Percentiles rank a stretch among this genome's conserved stretches.
phyloP scores from a whole-genome alignment of 2,888 invertebrate species.

The Micoletzkya japonica region DNA sequence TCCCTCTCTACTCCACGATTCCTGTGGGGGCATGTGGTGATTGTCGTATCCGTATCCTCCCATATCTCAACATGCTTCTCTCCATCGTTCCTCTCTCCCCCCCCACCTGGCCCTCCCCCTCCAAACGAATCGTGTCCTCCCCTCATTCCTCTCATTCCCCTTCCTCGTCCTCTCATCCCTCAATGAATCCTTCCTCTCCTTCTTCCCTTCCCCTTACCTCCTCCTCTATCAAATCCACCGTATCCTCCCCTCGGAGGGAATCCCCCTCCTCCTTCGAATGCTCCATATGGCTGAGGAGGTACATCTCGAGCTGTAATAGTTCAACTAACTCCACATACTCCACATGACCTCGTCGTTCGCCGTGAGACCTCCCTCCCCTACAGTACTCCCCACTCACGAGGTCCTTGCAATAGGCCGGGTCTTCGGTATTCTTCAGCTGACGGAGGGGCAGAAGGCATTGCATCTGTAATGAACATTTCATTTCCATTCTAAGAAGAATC shows the following conservation, averaged over 20 bases:
- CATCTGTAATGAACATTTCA: too few species aligned
- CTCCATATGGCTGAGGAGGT: background rate
- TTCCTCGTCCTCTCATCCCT: conserved; percentile 15
- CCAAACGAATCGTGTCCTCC: conserved; percentile 1
- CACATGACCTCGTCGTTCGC: too few species aligned
- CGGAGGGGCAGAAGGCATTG: too few species aligned
- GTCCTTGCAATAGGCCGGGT: conserved; percentile 19
- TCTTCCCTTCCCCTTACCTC: background rate
- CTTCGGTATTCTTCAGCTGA: conserved; percentile 3
- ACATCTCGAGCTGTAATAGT: background rate
- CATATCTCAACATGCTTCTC: too few species aligned
- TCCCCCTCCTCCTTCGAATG: background rate
- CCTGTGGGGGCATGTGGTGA: background rate
- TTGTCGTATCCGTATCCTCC: too few species aligned
- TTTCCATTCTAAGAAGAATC: too few species aligned
- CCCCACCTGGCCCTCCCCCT: background rate
- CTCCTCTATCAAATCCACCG: too few species aligned
- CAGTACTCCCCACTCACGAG: background rate
- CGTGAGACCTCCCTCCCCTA: too few species aligned
- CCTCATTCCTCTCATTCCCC: conserved; percentile 5
- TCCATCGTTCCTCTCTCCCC: conserved; percentile 9
- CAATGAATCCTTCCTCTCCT: background rate
- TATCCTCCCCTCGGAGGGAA: background rate
- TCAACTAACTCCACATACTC: background rate
- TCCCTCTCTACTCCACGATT: conserved; percentile 8